Conservation (phyloP, 2,113 vertebrate species). For the Syngnathus scovelli region DNA sequence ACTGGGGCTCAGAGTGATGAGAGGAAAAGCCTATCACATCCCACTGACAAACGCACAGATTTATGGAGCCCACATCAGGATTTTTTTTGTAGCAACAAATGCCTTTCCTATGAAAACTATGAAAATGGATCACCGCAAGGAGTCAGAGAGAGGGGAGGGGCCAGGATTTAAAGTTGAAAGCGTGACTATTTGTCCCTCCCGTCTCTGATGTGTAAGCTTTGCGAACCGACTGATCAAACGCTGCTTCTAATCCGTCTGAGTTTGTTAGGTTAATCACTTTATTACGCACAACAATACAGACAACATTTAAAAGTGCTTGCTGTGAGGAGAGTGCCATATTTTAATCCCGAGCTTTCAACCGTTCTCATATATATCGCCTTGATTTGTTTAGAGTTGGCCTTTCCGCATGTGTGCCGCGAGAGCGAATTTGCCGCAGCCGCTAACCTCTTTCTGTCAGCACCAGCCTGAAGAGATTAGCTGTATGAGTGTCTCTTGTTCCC, state of each 20-base stretch:
- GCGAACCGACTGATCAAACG: constrained; percentile 62
- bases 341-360: constrained; percentile 33
- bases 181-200: constrained; percentile 5
- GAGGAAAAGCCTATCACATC: constrained; percentile 68
- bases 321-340: constrained; percentile 20
- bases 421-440: constrained; percentile 51
- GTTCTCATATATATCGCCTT: constrained; percentile 29
- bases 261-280: constrained; percentile 50
- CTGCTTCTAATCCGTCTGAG: constrained; percentile 49
- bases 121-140: constrained; percentile 53
- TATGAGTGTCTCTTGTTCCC: constrained; percentile 68
- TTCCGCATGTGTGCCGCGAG: background rate
- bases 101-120: constrained; percentile 63
- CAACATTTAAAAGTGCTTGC: constrained; percentile 47
- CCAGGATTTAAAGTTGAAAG: constrained; percentile 38
- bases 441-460: constrained; percentile 75
- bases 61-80: constrained; percentile 61
- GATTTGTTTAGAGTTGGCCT: constrained; percentile 45
- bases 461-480: constrained; percentile 71
- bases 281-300: constrained; percentile 29
- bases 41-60: constrained; percentile 70
- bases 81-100: constrained; percentile 60
- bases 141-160: constrained; percentile 16
- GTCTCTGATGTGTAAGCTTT: constrained; percentile 34
- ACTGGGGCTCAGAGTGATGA: constrained; percentile 70